phyloP scores from a whole-genome alignment of 2,113 vertebrate species.

The Hirundichthys speculiger region DNA sequence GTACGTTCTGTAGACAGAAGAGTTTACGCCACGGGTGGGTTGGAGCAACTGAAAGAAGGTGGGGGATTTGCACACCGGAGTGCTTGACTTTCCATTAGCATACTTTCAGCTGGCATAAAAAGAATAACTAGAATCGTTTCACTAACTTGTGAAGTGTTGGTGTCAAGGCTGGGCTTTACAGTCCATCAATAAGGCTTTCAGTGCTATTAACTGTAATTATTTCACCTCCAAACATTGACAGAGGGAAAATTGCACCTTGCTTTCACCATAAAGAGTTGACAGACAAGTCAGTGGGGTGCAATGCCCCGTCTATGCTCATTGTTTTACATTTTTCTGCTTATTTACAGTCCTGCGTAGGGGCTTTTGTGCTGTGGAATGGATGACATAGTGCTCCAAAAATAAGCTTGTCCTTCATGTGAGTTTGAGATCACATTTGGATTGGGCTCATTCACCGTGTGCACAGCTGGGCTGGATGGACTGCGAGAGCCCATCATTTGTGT shows the following conservation, averaged over 20 bases:
- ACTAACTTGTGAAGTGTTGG: background rate
- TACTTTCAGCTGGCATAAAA: slow-evolving; percentile 11
- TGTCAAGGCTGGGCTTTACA: slow-evolving; percentile 13
- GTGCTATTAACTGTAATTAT: background rate
- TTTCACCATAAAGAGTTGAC: slow-evolving; percentile 18
- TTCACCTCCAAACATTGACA: slow-evolving; percentile 5
- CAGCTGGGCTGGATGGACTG: slow-evolving; percentile 70
- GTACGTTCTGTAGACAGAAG: slow-evolving; percentile 35
- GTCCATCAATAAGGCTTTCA: background rate
- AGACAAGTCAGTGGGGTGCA: slow-evolving; percentile 25
- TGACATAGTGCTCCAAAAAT: slow-evolving; percentile 67
- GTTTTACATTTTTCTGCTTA: slow-evolving; percentile 43
- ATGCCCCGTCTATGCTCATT: slow-evolving; percentile 20
- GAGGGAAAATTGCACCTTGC: slow-evolving; percentile 13
- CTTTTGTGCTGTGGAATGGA: slow-evolving; percentile 62
- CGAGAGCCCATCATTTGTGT: slow-evolving; percentile 61
- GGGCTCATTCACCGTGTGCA: slow-evolving; percentile 71
- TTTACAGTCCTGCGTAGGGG: slow-evolving; percentile 45
- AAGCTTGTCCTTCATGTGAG: slow-evolving; percentile 55
- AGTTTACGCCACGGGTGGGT: slow-evolving; percentile 34
- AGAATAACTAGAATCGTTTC: slow-evolving; percentile 8
- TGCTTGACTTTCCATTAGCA: slow-evolving; percentile 12
- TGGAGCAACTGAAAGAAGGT: slow-evolving; percentile 26
- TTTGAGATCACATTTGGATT: slow-evolving; percentile 64
- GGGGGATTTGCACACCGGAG: slow-evolving; percentile 14